Base-by-base conservation (phyloP, 2,888 invertebrate species). In the Lampropteryx suffumata region DNA sequence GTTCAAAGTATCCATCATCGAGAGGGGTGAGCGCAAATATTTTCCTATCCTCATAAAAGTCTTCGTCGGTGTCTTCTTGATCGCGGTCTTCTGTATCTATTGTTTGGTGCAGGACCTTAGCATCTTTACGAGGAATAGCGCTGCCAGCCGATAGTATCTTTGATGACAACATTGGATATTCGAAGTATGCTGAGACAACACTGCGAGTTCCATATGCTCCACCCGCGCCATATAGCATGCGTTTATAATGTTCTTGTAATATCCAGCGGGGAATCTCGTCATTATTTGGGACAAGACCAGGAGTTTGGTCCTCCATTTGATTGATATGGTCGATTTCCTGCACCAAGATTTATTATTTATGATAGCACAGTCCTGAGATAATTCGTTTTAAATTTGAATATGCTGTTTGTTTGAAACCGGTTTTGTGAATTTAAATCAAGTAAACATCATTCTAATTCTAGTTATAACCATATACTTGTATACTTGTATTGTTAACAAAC, bases 321-420 rank as follows among this genome's bases (percentile, higher is more conserved):
- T 63, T 75, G 13, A 82, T 67, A n/a, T 71, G 75, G 4, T 79
- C 69, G 34, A 82, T 80, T 69, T 80, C 82, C 82, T 82, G 67
- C 28, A 53, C 46, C n/a, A 17, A 17, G 24, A 6, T 24, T 17
- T 3, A 3, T 17, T 2, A 17, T 17, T 3, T 17, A 17, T 17
- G 4, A 17, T 17, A 17, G 17, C 2, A 17, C 4, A 17, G 2
- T 3, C 17, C 17, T 17, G 4, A 17, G 17, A 3, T 1, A 17
- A 17, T 17, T n/a, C n/a, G 5, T 14, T 14, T n/a, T n/a, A n/a
- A n/a, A n/a, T n/a, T n/a, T n/a, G n/a, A n/a, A n/a, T n/a, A n/a
- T n/a, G n/a, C n/a, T n/a, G n/a, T n/a, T n/a, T n/a, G n/a, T n/a
- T n/a, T n/a, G n/a, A n/a, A n/a, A n/a, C n/a, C n/a, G n/a, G n/a